Evolutionary conservation across 2,888 invertebrate genomes (phyloP).

Genomic region (Lydus trimaculatus): DNA sequence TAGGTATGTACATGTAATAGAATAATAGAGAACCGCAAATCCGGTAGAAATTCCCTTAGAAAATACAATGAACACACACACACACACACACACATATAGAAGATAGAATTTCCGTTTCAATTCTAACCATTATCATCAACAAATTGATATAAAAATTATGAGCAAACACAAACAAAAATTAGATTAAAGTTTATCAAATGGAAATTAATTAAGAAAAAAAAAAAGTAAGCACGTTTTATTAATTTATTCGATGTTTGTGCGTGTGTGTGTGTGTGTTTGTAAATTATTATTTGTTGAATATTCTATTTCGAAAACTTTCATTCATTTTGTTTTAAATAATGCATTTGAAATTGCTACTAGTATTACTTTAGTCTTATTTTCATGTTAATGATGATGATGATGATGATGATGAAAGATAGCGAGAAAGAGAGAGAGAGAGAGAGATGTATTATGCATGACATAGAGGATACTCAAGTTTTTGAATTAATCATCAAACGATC

Average conservation of each 20-base stretch:
- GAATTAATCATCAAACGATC: constrained; percentile 6
- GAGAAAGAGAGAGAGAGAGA: no score
- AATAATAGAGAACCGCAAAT: constrained; percentile 2
- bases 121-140: not conserved
- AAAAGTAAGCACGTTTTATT: no score
- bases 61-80: not conserved
- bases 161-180: not conserved
- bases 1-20: not conserved
- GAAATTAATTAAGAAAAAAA: no score
- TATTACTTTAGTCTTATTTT: not conserved
- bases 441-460: not conserved
- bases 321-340: not conserved
- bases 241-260: constrained; percentile 5
- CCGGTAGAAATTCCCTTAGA: not conserved
- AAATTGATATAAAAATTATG: not conserved
- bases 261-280: no score
- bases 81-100: not conserved
- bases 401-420: not conserved
- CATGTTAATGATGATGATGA: not conserved
- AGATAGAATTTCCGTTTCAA: not conserved
- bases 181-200: not conserved
- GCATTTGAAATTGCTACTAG: not conserved
- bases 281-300: not conserved
- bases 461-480: not conserved
- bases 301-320: not conserved